A percentile compares a stretch with the other conserved stretches of the same genome.
Conservation (phyloP, 23 tunicate genomes). For the Styela clava region DNA sequence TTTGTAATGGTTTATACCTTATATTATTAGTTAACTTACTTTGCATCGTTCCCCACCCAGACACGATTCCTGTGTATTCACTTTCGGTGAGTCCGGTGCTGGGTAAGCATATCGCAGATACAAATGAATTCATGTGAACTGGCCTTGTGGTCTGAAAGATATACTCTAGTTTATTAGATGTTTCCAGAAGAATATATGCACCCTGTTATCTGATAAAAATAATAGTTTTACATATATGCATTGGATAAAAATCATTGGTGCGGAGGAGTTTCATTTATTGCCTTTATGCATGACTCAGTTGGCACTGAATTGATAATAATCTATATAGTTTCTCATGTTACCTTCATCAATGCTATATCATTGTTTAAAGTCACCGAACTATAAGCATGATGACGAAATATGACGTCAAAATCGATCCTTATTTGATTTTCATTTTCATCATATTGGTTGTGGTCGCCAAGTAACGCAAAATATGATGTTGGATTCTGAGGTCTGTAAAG, state of each 20-base stretch:
- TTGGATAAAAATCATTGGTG: too few relatives aligned
- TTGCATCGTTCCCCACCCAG: conserved; percentile 49
- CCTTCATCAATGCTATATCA: conserved; percentile 59
- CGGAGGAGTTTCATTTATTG: too few relatives aligned
- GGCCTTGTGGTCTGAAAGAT: conserved; percentile 15
- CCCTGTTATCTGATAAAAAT: too few relatives aligned
- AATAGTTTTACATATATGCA: too few relatives aligned
- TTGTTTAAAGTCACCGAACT: conserved; percentile 19
- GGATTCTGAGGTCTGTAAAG: conserved; percentile 1
- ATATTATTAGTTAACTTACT: conserved; percentile 9
- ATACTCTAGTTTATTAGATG: neutral
- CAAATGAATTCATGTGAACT: conserved; percentile 17
- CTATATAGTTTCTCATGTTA: too few relatives aligned
- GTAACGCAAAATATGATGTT: conserved; percentile 20
- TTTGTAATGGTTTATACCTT: neutral
- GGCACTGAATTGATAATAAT: too few relatives aligned
- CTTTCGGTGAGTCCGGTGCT: neutral
- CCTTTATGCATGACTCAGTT: too few relatives aligned
- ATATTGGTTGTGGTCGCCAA: conserved; percentile 28
- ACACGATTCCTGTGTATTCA: conserved; percentile 15
- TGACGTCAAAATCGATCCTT: conserved; percentile 10
- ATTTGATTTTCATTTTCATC: conserved; percentile 10
- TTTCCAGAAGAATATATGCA: too few relatives aligned
- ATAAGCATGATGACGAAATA: conserved; percentile 19
- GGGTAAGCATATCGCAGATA: conserved; percentile 30